Conservation (phyloP, 1,140 invertebrate genomes). For the Leguminivora glycinivorella region DNA sequence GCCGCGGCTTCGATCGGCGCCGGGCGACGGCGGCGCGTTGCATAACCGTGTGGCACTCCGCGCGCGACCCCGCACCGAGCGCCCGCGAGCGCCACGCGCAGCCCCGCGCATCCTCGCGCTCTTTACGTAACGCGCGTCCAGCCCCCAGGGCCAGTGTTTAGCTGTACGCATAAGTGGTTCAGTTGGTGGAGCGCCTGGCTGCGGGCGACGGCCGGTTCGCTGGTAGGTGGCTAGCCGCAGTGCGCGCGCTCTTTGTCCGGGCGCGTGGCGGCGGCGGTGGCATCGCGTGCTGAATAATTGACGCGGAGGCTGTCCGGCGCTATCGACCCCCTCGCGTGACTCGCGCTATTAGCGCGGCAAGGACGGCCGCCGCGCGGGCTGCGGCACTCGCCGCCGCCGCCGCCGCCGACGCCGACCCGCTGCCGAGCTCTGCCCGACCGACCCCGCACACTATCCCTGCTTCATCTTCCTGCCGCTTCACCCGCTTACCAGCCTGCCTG, state of each 20-base stretch:
- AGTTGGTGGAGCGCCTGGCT: conserved; percentile 27
- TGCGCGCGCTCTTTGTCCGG: conserved; percentile 65
- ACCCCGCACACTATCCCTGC: conserved; percentile 38
- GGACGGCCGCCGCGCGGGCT: conserved; percentile 76
- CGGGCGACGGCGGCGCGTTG: conserved; percentile 72
- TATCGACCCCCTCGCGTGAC: conserved; percentile 74
- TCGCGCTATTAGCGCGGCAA: conserved; percentile 60
- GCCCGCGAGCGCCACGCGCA: conserved; percentile 68
- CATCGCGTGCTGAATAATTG: conserved; percentile 75
- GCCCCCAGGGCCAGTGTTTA: conserved; percentile 37
- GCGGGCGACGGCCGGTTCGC: conserved; percentile 44
- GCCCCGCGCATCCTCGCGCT: conserved; percentile 64
- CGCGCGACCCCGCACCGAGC: conserved; percentile 71
- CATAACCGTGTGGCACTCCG: conserved; percentile 74
- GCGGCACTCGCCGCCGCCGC: conserved; percentile 54
- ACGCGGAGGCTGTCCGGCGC: conserved; percentile 65
- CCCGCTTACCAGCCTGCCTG: conserved; percentile 30
- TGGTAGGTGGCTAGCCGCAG: conserved; percentile 68
- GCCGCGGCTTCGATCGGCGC: conserved; percentile 67
- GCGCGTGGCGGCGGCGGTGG: conserved; percentile 50
- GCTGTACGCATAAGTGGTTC: conserved; percentile 49
- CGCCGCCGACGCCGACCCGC: conserved; percentile 43
- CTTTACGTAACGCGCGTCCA: conserved; percentile 73
- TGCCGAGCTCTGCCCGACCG: conserved; percentile 36
- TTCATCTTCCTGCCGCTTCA: conserved; percentile 35